Evolutionary conservation across 2,113 vertebrate genomes (phyloP).

Genomic region (Anser brachyrhynchus): DNA sequence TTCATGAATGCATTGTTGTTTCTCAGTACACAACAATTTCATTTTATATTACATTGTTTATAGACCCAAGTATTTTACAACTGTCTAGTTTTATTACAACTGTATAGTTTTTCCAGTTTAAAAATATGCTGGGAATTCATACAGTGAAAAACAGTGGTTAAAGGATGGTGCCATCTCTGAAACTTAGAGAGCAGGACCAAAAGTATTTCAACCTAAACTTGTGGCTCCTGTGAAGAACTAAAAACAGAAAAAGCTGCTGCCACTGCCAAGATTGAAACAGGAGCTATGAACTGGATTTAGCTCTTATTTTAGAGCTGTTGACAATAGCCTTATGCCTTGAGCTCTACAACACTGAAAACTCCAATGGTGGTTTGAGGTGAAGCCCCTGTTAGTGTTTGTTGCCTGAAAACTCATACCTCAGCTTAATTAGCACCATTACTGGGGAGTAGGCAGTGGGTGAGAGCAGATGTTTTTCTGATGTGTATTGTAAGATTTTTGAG

Average conservation of each 20-base stretch:
- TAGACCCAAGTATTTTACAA: no score
- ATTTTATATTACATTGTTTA: neutral
- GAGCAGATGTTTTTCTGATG: no score
- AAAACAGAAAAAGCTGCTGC: neutral
- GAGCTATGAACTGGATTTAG: neutral
- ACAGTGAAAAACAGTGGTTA: no score
- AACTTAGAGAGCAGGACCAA: neutral
- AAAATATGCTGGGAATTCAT: neutral
- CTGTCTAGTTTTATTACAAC: no score
- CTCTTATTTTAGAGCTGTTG: neutral
- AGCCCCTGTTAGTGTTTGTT: accelerated
- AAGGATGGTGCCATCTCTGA: neutral
- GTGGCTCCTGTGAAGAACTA: neutral
- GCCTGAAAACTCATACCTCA: neutral
- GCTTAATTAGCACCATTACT: accelerated
- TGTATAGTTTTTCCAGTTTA: no score
- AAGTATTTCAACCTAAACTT: neutral
- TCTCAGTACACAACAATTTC: neutral
- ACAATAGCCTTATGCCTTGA: neutral
- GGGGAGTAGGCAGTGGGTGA: no score
- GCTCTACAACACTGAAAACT: neutral
- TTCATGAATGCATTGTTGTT: neutral
- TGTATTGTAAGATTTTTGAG: no score
- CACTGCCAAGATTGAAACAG: neutral
- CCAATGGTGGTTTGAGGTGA: accelerated